phyloP scores from a whole-genome alignment of 1,140 invertebrate species.

The Procambarus virginalis region DNA sequence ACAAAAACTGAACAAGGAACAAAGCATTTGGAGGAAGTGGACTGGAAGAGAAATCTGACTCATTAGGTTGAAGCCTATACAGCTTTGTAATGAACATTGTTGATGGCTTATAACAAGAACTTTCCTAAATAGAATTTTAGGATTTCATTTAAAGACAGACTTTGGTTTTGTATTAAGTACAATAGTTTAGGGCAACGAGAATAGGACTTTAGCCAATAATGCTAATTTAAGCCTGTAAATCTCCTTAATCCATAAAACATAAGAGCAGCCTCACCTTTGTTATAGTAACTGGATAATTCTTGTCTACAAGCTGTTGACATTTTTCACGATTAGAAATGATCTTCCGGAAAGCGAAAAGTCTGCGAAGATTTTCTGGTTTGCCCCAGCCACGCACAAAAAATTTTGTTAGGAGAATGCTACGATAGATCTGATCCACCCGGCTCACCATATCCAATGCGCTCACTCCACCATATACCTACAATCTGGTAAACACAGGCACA shows the following conservation, averaged over 20 bases:
- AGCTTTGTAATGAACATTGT: too few species aligned
- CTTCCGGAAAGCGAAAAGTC: constrained; percentile 93
- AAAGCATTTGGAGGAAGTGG: too few species aligned
- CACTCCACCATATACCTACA: constrained; percentile 15
- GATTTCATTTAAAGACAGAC: background rate
- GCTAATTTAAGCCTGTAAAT: too few species aligned
- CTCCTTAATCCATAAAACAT: background rate
- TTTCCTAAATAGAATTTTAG: too few species aligned
- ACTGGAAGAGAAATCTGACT: too few species aligned
- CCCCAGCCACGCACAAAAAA: constrained; percentile 99
- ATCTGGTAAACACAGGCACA: background rate
- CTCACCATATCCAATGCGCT: constrained; percentile 53
- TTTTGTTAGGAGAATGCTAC: constrained; percentile 90
- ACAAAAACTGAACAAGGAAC: too few species aligned
- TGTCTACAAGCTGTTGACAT: constrained; percentile 87
- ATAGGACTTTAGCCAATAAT: too few species aligned
- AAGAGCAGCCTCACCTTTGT: constrained; percentile 81
- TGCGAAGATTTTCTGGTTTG: constrained; percentile 90
- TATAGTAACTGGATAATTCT: constrained; percentile 90
- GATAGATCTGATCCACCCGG: constrained; percentile 85
- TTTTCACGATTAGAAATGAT: constrained; percentile 86
- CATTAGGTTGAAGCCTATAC: too few species aligned
- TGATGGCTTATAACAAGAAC: too few species aligned
- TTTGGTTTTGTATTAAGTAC: background rate
- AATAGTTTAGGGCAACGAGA: background rate